Evolutionary conservation across 1,140 invertebrate genomes (phyloP).

Genomic region (Pseudoatta argentina): DNA sequence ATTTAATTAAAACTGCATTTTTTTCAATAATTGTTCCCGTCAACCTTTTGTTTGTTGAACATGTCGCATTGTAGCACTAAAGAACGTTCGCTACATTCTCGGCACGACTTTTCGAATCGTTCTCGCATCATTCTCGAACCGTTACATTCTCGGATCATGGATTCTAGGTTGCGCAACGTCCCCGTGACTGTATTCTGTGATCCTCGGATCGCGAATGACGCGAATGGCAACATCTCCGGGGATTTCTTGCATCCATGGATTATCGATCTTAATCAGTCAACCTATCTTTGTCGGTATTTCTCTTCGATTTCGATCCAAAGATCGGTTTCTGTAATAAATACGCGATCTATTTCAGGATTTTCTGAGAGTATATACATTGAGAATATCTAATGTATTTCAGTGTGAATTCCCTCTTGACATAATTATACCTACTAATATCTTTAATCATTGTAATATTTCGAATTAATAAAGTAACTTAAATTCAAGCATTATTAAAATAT

Average conservation of each 20-base stretch:
- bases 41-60: background rate
- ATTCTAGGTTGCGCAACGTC: slow-evolving; percentile 57
- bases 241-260: slow-evolving; percentile 14
- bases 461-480: background rate
- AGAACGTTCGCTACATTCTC: slow-evolving; percentile 19
- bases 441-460: background rate
- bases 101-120: slow-evolving; percentile 44
- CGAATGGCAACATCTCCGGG: slow-evolving; percentile 13
- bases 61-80: background rate
- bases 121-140: slow-evolving; percentile 44
- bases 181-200: slow-evolving; percentile 5
- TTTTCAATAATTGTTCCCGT: background rate
- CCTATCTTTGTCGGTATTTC: background rate
- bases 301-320: slow-evolving; percentile 1
- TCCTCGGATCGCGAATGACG: slow-evolving; percentile 1
- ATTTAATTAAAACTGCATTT: too few relatives aligned
- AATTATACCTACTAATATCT: background rate
- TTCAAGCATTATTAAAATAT: background rate
- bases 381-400: background rate
- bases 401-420: background rate
- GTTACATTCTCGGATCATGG: slow-evolving; percentile 59
- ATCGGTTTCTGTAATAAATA: background rate
- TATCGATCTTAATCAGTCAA: slow-evolving; percentile 29
- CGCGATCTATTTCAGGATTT: background rate
- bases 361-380: background rate